Percentiles rank a stretch among this genome's conserved stretches.
These are phyloP conservation scores for Acridotheres tristis DNA, from an alignment of 2,797 vertebrate genomes.

Conservation along the genomic window DNA sequence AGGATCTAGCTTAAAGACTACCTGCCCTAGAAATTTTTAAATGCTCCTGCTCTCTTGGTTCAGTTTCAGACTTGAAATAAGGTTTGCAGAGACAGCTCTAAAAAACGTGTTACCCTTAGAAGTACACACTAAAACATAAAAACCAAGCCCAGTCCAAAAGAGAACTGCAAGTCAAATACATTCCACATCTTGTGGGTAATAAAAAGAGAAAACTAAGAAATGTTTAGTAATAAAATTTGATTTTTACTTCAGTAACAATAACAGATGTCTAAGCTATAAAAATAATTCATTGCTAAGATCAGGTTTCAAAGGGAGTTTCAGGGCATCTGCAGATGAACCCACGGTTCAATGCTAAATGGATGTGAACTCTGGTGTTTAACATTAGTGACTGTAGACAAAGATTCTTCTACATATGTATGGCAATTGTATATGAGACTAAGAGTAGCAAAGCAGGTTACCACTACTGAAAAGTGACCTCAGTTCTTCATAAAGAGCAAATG, in stretches of 20 bases:
- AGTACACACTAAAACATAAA: background rate
- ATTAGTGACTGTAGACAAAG: background rate
- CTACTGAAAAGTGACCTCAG: background rate
- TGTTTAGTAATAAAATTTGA: background rate
- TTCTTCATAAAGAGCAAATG: background rate
- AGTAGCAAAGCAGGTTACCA: background rate
- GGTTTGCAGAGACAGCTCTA: background rate
- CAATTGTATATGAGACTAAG: background rate
- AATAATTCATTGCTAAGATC: background rate
- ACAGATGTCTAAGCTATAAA: background rate
- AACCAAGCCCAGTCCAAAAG: background rate
- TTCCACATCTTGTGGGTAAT: background rate
- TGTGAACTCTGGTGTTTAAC: background rate
- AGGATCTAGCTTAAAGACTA: background rate
- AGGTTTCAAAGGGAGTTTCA: conserved; percentile 1
- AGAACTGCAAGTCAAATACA: background rate
- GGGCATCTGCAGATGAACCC: background rate
- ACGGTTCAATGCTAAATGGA: background rate
- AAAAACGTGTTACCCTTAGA: background rate
- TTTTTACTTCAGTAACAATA: conserved; percentile 24
- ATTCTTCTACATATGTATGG: background rate
- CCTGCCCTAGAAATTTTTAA: background rate
- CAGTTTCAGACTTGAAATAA: background rate
- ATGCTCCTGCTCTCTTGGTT: background rate
- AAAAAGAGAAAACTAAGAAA: background rate